phyloP scores from a whole-genome alignment of 2,888 invertebrate species.

The Mylabris sibirica region DNA sequence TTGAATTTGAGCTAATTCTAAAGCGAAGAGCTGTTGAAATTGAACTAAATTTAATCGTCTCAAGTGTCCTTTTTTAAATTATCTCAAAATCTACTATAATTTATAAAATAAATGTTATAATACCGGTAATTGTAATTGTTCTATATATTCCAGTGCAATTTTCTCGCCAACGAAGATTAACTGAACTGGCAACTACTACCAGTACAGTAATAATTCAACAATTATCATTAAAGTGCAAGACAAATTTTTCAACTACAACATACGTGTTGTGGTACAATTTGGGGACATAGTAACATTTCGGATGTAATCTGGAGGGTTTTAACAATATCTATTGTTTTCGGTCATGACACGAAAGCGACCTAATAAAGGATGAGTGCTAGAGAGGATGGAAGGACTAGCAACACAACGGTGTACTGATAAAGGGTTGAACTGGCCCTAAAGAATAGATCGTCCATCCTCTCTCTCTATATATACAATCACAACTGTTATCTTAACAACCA shows the following conservation, averaged over 20 bases:
- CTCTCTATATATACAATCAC: conserved; percentile 46
- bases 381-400: conserved; percentile 28
- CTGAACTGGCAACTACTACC: background rate
- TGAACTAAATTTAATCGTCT: background rate
- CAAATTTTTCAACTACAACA: conserved; percentile 23
- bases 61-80: background rate
- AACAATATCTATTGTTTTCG: conserved; percentile 41
- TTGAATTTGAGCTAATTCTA: background rate
- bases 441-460: conserved; percentile 45
- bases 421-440: conserved; percentile 50
- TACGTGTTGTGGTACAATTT: conserved; percentile 5
- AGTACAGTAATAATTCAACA: conserved; percentile 23
- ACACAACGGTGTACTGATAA: conserved; percentile 44
- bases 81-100: background rate
- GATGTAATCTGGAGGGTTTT: conserved; percentile 30
- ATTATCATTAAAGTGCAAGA: conserved; percentile 21
- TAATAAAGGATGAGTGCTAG: conserved; percentile 39
- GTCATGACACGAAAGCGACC: conserved; percentile 41
- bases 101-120: background rate
- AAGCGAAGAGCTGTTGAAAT: background rate
- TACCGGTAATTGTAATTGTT: too few species aligned
- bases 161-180: conserved; percentile 17
- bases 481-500: conserved; percentile 54
- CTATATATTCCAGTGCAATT: too few species aligned
- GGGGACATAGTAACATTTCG: conserved; percentile 20